Base-by-base conservation (phyloP, 2,797 vertebrate genomes). In the Hylomyscus alleni region DNA sequence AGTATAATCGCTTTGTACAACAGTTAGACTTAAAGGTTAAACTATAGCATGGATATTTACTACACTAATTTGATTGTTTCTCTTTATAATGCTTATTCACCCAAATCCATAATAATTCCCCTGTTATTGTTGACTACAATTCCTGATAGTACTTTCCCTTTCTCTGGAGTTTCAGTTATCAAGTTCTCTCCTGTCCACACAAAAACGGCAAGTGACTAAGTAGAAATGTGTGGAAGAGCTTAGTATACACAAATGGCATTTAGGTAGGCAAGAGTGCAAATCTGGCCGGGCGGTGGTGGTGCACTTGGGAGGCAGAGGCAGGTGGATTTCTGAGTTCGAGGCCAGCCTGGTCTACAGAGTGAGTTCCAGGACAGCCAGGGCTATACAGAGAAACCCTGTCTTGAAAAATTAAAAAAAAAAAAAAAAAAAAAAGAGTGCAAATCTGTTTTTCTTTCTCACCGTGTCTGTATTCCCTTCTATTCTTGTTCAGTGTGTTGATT, bases 401-500 rank as follows among this genome's bases (percentile, higher is more conserved):
- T 44, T 6, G 44, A 44, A 44, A 44, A 44, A 44, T 44, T 44
- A 3, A 44, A 44, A 44, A 44, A 44, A 44, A 44, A 44, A 44
- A 44, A 44, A 44, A 44, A 44, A 44, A 44, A 44, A 44, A 44
- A 44, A 44, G 44, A 6, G 44, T 44, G 52, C 37, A 81, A 85
- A 47, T 84, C 82, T 84, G 84, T 85, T 81, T 87, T 76, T 94
- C 75, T 88, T 44, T 89, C 26, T 86, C 56, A 50, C 15, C 37
- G 37, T 83, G 1, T 56, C 40, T 95, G 84, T 87, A n/a, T 87
- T 93, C 50, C 58, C 75, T 80, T 40, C 65, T 67, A 29, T 91
- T 47, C 40, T 77, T 95, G n/a, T 73, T 96, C 82, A 90, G 85
- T 67, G 89, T 85, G 50, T 89, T 89, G 50, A 92, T 50, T 95